Base-by-base conservation (phyloP, 2,797 vertebrate species). In the Hirundo rustica region DNA sequence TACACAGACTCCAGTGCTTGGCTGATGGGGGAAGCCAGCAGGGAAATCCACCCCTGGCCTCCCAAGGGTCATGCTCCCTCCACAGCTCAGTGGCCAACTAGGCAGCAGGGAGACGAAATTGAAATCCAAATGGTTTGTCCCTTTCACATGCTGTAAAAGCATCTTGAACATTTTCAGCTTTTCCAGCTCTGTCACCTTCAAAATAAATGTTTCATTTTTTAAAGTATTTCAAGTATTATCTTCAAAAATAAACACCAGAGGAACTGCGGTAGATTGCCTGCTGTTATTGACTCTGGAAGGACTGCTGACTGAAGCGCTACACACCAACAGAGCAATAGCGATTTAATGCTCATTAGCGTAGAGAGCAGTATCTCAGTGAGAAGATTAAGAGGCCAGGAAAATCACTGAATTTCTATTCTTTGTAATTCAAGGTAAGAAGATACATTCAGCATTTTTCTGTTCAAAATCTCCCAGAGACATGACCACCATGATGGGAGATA, bases 261-360 rank as follows among this genome's bases (percentile, higher is more conserved):
- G 53, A 94, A 40, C 51, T 25, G 32, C 54, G 71, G 62, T 38
- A 94, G 94, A 85, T 86, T 93, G 74, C 77, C 87, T 92, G 84
- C 90, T 83, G 72, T 85, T 94, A 95, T 76, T 93, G 96, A 96
- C 93, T 86, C 81, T 68, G 72, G 89, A 83, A 84, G 88, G 93
- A 85, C 25, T 91, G 92, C 87, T 84, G 93, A 86, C 92, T 86
- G 79, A 86, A 95, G 89, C 10, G 2, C 80, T 87, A 79, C 61
- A 93, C 51, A 71, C 91, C 79, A 84, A 12, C 78, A 86, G 86
- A 92, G 67, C 81, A 85, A 84, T 50, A 97, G 67, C 13, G 11
- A 96, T 95, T 93, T 92, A 81, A 85, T 70, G 82, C 92, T 97
- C 96, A 92, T 94, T 96, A 96, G 75, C 85, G 95, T 91, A 97